Evolutionary conservation across 2,888 invertebrate genomes (phyloP).

Genomic region (Prenolepis imparis): DNA sequence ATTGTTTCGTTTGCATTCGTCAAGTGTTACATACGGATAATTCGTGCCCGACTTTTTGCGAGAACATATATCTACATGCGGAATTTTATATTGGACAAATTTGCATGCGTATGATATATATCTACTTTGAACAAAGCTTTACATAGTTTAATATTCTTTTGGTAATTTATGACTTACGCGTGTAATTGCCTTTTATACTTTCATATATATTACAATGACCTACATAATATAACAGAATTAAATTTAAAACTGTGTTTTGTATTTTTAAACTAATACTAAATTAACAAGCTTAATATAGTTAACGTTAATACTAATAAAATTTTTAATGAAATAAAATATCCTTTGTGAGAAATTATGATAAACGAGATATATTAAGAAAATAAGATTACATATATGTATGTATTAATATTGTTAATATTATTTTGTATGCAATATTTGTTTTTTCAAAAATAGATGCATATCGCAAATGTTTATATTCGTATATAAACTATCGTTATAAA

Average conservation of each 20-base stretch:
- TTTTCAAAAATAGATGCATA: not conserved
- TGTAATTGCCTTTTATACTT: not conserved
- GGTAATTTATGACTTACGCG: not conserved
- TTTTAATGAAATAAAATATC: not conserved
- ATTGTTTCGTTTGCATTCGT: slow-evolving; percentile 48
- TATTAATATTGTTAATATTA: no score
- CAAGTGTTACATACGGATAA: slow-evolving; percentile 29
- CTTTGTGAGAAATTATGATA: not conserved
- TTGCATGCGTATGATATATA: not conserved
- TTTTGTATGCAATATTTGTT: slow-evolving; percentile 11
- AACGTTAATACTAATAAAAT: not conserved
- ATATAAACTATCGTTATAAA: not conserved
- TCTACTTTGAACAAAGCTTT: not conserved
- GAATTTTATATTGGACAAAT: not conserved
- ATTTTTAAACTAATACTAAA: not conserved
- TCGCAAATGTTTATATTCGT: not conserved
- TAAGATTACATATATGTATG: not conserved
- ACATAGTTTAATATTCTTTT: slow-evolving; percentile 7
- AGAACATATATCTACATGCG: not conserved
- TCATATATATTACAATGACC: not conserved
- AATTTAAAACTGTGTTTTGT: not conserved
- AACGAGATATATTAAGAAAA: not conserved
- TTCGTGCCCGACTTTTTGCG: not conserved
- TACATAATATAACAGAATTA: not conserved
- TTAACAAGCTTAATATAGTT: not conserved